Base-by-base conservation (phyloP, 2,797 vertebrate genomes). In the Sebastes dallii region DNA sequence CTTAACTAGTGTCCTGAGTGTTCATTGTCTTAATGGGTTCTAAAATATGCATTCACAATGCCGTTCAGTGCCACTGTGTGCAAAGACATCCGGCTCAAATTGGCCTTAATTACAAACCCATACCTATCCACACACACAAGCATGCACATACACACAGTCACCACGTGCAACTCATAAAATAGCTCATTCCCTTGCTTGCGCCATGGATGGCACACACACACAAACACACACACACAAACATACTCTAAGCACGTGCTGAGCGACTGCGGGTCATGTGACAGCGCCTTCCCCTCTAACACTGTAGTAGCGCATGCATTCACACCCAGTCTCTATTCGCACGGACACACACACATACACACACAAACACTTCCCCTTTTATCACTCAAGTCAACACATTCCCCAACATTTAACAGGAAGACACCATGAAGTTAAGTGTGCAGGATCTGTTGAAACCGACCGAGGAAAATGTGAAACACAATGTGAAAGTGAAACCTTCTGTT, bases 261-360 rank as follows among this genome's bases (percentile, higher is more conserved):
- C 83, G 88, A 77, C 87, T 84, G 75, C 84, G 39, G 76, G 85
- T 95, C 94, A 93, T 94, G 92, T 93, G 93, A 92, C 72, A 77
- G 77, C 13, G 52, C 59, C 81, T 89, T 90, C 79, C 83, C 36
- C 36, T 83, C 56, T 75, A 77, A 84, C 86, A 82, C 59, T 42
- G 30, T 7, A 65, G 62, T 60, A 5, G 18, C 30, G 12, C 72
- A 46, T 50, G 65, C 66, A 68, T 66, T 86, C 78, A 81, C 46
- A 70, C 50, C 71, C 42, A 18, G 75, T 80, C 27, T 68, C 50
- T 60, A 50, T 65, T 86, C 66, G 9, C 54, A 36, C 68, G 55
- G 79, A 32, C 25, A 61, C 52, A 61, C 12, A 13, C 34, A 36
- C 25, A 61, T 32, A 61, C 30, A 22, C 16, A 36, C 12, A 24